Evolutionary conservation across 2,888 invertebrate species (phyloP).

Genomic region (Drosophila meridionalis): DNA sequence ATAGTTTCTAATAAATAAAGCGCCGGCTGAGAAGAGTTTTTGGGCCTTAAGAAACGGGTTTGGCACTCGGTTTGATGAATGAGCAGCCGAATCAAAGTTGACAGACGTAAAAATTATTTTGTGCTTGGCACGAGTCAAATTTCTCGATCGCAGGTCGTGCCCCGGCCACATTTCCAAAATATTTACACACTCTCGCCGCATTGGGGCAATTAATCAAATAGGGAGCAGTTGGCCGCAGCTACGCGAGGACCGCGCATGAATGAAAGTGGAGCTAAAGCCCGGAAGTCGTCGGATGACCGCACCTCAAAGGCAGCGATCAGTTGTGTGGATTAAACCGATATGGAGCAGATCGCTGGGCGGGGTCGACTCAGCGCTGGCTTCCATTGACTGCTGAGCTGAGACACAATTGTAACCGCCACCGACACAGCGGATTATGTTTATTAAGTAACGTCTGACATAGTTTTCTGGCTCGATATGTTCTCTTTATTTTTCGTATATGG

Average conservation of each 20-base stretch:
- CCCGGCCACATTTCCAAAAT: conserved; percentile 40
- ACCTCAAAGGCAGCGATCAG: conserved; percentile 62
- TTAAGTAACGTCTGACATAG: conserved; percentile 78
- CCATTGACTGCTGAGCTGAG: conserved; percentile 40
- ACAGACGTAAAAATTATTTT: conserved; percentile 77
- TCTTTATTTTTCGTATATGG: conserved; percentile 33
- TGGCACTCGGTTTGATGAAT: conserved; percentile 65
- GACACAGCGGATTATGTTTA: conserved; percentile 70
- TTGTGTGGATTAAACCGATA: conserved; percentile 61
- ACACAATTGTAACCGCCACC: conserved; percentile 63
- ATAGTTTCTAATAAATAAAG: conserved; percentile 26
- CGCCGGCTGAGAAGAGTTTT: conserved; percentile 19
- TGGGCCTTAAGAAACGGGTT: conserved; percentile 33
- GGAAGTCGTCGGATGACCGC: conserved; percentile 79
- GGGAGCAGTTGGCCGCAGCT: conserved; percentile 36
- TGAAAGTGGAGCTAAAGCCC: conserved; percentile 68
- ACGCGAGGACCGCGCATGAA: conserved; percentile 40
- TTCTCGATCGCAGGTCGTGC: conserved; percentile 62
- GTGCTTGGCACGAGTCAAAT: conserved; percentile 77
- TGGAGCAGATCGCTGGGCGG: conserved; percentile 31
- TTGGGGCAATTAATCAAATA: conserved; percentile 76
- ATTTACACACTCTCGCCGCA: conserved; percentile 66
- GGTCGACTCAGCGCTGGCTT: conserved; percentile 17
- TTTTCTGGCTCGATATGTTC: conserved; percentile 44
- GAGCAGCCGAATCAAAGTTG: conserved; percentile 71